A percentile compares a stretch with the other conserved stretches of the same genome.
phyloP scores from a whole-genome alignment of 2,113 vertebrate species.

The Vombatus ursinus region DNA sequence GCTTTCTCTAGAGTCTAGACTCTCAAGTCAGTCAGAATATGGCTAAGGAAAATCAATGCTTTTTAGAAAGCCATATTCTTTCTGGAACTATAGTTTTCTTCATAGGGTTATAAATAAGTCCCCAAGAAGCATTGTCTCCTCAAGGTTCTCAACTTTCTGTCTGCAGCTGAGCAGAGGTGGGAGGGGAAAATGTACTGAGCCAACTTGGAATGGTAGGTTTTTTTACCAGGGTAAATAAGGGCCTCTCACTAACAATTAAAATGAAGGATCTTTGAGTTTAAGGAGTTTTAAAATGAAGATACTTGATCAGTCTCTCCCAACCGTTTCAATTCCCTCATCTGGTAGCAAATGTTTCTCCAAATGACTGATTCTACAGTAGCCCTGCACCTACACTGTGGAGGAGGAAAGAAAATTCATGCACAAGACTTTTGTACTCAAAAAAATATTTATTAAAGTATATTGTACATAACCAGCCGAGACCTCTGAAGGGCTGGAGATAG shows the following conservation, averaged over 20 bases:
- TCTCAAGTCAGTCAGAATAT: not conserved
- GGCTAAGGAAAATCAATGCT: slow-evolving; percentile 13
- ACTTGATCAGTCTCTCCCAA: not conserved
- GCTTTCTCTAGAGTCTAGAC: not conserved
- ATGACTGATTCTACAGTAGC: not conserved
- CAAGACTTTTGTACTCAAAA: not conserved
- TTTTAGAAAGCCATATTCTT: slow-evolving; percentile 23
- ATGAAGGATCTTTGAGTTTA: not conserved
- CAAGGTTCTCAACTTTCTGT: not conserved
- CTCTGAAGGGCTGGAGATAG: not conserved
- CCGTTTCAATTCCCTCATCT: not conserved
- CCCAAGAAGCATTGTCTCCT: not conserved
- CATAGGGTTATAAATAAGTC: slow-evolving; percentile 8
- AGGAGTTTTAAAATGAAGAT: not conserved
- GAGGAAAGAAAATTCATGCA: not conserved
- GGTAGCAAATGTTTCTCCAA: not conserved
- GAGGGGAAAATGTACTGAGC: not conserved
- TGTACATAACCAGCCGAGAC: not conserved
- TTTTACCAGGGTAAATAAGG: not conserved
- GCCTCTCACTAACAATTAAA: not conserved
- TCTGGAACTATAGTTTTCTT: slow-evolving; percentile 12
- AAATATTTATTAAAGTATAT: not conserved
- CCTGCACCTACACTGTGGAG: not conserved
- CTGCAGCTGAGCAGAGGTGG: not conserved
- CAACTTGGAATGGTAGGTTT: not conserved